Evolutionary conservation across 64 coral and sea anemone genomes (phyloP).

Genomic region (Astreopora myriophthalma): DNA sequence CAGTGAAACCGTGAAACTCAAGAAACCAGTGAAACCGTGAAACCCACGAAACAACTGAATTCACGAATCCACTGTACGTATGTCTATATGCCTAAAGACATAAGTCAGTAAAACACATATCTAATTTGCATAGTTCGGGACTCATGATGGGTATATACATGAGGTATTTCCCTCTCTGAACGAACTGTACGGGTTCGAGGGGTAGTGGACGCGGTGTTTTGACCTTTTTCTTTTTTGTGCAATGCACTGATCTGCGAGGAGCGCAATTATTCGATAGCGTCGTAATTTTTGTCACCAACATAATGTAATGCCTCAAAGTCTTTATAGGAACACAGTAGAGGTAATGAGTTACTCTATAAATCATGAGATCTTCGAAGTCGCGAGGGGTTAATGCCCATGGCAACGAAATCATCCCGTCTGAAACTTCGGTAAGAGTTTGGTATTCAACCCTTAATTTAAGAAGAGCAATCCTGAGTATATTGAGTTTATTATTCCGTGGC

Average conservation of each 20-base stretch:
- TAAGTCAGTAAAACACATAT: no score
- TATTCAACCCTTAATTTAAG: background rate
- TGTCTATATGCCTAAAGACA: no score
- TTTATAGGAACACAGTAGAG: background rate
- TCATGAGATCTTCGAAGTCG: conserved; percentile 15
- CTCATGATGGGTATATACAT: no score
- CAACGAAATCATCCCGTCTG: background rate
- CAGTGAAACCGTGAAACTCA: no score
- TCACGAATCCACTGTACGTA: no score
- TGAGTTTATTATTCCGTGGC: no score
- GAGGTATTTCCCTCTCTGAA: no score
- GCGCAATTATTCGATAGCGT: background rate
- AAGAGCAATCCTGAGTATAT: background rate
- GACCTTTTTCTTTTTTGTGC: no score
- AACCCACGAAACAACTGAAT: no score
- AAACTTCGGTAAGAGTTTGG: background rate
- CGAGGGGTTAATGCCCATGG: background rate
- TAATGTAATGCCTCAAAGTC: background rate
- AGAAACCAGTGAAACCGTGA: no score
- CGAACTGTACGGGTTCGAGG: no score
- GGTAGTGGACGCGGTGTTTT: background rate
- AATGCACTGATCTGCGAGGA: background rate
- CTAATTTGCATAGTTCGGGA: no score
- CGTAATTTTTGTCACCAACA: background rate
- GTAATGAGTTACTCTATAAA: background rate